phyloP scores from a whole-genome alignment of 2,797 vertebrate genomes.

The Manis pentadactyla region DNA sequence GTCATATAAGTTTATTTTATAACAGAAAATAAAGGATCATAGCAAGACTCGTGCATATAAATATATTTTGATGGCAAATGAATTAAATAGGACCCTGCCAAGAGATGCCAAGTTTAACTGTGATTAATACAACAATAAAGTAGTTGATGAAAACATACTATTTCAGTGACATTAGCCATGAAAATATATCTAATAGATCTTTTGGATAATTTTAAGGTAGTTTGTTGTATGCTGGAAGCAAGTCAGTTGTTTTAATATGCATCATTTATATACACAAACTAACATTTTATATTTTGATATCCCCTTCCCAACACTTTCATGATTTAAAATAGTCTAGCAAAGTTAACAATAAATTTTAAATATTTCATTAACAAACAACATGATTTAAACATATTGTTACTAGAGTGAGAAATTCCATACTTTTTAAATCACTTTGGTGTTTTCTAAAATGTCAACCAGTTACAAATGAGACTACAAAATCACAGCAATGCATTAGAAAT shows the following conservation, averaged over 20 bases:
- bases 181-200: constrained; percentile 63
- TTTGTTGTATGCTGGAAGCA: constrained; percentile 78
- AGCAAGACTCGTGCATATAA: constrained; percentile 19
- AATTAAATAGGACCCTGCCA: constrained; percentile 62
- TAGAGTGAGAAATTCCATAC: constrained; percentile 60
- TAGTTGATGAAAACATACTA: constrained; percentile 43
- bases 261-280: constrained; percentile 60
- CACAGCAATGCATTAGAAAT: constrained; percentile 65
- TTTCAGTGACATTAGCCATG: constrained; percentile 52
- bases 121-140: constrained; percentile 44
- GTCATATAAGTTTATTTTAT: not conserved
- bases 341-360: constrained; percentile 66
- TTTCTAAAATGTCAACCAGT: constrained; percentile 71
- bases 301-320: constrained; percentile 47
- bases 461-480: constrained; percentile 73
- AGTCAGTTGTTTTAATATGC: constrained; percentile 61
- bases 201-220: constrained; percentile 76
- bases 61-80: constrained; percentile 56
- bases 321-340: constrained; percentile 74
- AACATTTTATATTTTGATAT: constrained; percentile 46
- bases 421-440: constrained; percentile 72
- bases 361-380: constrained; percentile 68
- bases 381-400: constrained; percentile 57
- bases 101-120: constrained; percentile 67
- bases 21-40: constrained; percentile 43